Evolutionary conservation across 2,888 invertebrate species (phyloP), one percentile per base, ranked within the genome.

Genomic region (Diplazon laetatorius): DNA sequence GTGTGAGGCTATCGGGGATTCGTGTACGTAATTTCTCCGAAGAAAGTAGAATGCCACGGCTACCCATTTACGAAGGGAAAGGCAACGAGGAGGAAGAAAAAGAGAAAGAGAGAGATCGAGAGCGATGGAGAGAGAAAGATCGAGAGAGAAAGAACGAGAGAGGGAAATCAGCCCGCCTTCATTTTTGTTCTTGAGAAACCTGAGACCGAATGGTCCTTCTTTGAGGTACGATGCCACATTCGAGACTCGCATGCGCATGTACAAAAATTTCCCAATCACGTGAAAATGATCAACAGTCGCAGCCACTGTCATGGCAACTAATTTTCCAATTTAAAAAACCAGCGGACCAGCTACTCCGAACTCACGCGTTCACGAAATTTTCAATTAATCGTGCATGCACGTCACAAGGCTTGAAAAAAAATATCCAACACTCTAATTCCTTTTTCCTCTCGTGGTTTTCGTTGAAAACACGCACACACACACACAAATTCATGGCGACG

Each of bases 261-360:
- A n/a, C n/a, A n/a, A n/a, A n/a, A n/a, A n/a, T n/a, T n/a, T n/a
- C n/a, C n/a, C n/a, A n/a, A n/a, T n/a, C n/a, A n/a, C n/a, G n/a
- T n/a, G n/a, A n/a, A n/a, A n/a, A n/a, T n/a, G n/a, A n/a, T n/a
- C n/a, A n/a, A n/a, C n/a, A n/a, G 44, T 69, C 59, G 74, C 57
- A 55, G 12, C 70, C n/a, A n/a, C n/a, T n/a, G n/a, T n/a, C n/a
- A n/a, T n/a, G n/a, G n/a, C n/a, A n/a, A n/a, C n/a, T n/a, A n/a
- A n/a, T n/a, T n/a, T n/a, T 55, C 39, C 75, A 75, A 75, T 78
- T 75, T n/a, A n/a, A 69, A 66, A 60, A 70, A 44, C 63, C 75
- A 60, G 52, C 75, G 39, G 55, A 57, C 50, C 42, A 20, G 50
- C 55, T 60, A 65, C 70, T 44, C 20, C 22, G 37, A n/a, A n/a